Conservation (phyloP, 2,797 vertebrate species). For the Gymnothorax javanicus region DNA sequence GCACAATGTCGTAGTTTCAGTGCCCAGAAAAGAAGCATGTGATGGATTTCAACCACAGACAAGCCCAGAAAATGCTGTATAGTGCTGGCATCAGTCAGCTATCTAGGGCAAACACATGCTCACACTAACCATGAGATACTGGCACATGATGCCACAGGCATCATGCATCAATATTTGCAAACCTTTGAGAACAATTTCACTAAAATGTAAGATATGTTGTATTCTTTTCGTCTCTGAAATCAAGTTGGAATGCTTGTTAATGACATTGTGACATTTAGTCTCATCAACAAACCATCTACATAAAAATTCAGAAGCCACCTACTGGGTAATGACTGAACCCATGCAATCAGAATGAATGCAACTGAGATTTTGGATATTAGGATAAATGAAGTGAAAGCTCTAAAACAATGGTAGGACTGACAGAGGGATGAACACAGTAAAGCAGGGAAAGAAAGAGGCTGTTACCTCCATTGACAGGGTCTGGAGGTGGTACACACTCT, state of each 20-base stretch:
- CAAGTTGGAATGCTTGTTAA: too few species aligned
- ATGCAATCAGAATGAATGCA: background rate
- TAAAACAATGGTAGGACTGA: background rate
- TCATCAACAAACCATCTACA: background rate
- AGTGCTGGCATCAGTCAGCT: background rate
- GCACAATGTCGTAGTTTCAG: background rate
- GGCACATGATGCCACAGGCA: background rate
- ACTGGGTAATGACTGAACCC: background rate
- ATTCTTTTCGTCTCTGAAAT: background rate
- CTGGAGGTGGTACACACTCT: constrained; percentile 97
- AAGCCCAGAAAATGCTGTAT: background rate
- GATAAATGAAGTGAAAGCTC: background rate
- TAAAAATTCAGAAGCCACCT: background rate
- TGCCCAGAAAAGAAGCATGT: background rate
- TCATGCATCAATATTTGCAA: background rate
- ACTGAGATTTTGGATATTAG: background rate
- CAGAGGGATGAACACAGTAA: background rate
- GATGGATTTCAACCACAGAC: background rate
- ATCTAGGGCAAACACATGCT: background rate
- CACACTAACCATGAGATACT: background rate
- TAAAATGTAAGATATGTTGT: background rate
- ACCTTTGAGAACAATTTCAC: background rate
- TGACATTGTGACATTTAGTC: background rate
- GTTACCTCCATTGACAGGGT: constrained; percentile 96
- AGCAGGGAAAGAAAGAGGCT: background rate